phyloP scores from a whole-genome alignment of 2,797 vertebrate genomes.

The Arctocebus calabarensis region DNA sequence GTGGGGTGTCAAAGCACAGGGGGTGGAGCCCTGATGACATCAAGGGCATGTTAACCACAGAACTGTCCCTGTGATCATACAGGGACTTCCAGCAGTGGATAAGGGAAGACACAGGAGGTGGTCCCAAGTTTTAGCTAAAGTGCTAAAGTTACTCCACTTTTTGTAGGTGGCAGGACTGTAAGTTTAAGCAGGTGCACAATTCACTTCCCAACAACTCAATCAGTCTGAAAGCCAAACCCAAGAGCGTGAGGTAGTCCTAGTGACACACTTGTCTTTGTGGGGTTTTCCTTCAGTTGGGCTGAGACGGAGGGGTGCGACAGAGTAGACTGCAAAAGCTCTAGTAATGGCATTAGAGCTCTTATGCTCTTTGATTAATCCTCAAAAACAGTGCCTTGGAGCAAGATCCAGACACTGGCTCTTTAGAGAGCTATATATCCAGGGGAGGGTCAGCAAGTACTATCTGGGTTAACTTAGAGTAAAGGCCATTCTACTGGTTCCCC shows the following conservation, averaged over 20 bases:
- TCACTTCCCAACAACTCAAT: neutral
- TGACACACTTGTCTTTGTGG: neutral
- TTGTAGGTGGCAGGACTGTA: neutral
- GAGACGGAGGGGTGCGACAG: neutral
- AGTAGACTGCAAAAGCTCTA: neutral
- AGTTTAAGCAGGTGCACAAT: neutral
- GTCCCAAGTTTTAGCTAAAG: neutral
- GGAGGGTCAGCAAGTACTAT: neutral
- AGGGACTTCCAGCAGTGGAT: neutral
- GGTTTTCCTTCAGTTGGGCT: neutral
- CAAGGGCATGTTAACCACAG: neutral
- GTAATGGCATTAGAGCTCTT: neutral
- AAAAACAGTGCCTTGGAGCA: neutral
- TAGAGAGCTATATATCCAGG: neutral
- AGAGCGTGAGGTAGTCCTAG: neutral
- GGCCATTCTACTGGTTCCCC: neutral
- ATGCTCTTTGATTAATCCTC: neutral
- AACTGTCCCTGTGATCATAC: neutral
- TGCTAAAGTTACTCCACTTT: neutral
- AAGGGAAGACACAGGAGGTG: neutral
- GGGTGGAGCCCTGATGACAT: neutral
- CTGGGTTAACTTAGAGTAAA: conserved; percentile 29
- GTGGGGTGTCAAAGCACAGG: neutral
- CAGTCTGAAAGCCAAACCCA: neutral
- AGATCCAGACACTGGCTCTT: neutral